Percentiles rank a stretch among this genome's conserved stretches.
phyloP scores from a whole-genome alignment of 2,113 vertebrate genomes.

The Haemorhous mexicanus region DNA sequence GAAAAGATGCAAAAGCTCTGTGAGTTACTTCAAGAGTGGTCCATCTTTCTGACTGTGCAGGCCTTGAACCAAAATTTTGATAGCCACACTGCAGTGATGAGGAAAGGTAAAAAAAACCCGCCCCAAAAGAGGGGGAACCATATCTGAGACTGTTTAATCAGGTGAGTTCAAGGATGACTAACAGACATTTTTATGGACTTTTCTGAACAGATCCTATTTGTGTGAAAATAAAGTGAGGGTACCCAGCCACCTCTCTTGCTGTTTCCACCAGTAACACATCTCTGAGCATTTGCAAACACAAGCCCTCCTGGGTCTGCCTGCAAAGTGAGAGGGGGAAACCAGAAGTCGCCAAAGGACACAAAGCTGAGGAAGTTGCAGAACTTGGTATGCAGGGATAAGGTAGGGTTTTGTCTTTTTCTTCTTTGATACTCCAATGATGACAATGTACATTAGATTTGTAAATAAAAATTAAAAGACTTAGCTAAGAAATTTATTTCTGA shows the following conservation, averaged over 20 bases:
- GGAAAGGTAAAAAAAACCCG: not conserved
- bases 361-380: not conserved
- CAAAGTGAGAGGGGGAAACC: not conserved
- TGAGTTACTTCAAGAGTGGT: not conserved
- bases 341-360: not conserved
- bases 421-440: not conserved
- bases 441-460: not conserved
- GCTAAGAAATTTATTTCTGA: not conserved
- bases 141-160: not conserved
- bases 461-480: not conserved
- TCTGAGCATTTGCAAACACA: not conserved
- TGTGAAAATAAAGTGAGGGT: not conserved
- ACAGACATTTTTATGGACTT: not conserved
- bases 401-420: not conserved
- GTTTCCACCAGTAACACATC: not conserved
- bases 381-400: not conserved
- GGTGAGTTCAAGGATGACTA: not conserved
- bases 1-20: not conserved
- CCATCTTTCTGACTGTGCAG: not conserved
- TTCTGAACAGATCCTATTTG: not conserved
- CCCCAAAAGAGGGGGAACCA: fast-evolving
- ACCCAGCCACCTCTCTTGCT: not conserved
- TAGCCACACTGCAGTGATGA: not conserved
- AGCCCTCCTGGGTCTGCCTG: not conserved
- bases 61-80: not conserved